These are phyloP conservation scores for Hybognathus amarus DNA, from an alignment of 2,797 vertebrate species.

Conservation along the genomic window DNA sequence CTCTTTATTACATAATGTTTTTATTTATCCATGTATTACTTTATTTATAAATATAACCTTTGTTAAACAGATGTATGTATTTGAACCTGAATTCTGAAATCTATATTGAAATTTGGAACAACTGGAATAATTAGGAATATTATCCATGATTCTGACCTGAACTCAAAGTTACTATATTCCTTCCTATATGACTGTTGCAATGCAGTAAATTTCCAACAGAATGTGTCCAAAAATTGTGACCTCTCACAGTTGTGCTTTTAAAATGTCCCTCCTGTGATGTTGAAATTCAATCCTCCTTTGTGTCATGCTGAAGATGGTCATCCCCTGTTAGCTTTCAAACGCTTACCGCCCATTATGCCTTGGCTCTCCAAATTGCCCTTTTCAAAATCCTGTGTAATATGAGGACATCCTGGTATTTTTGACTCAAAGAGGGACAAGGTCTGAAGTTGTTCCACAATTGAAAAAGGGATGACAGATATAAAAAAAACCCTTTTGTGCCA, in stretches of 20 bases:
- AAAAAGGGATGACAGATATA: conserved; percentile 66
- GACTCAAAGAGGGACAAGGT: conserved; percentile 64
- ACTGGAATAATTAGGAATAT: neutral
- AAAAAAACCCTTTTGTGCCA: conserved; percentile 60
- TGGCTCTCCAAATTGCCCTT: conserved; percentile 65
- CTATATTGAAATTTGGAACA: neutral
- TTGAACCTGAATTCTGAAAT: too few relatives aligned
- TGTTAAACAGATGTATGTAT: neutral
- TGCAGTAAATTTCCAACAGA: neutral
- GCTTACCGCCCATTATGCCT: conserved; percentile 64
- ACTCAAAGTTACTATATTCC: neutral
- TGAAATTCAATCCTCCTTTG: conserved; percentile 39
- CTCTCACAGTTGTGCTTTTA: neutral
- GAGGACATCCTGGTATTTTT: conserved; percentile 63
- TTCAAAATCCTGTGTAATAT: conserved; percentile 69
- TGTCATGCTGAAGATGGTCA: conserved; percentile 24
- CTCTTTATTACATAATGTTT: conserved; percentile 15
- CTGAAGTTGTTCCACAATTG: conserved; percentile 52
- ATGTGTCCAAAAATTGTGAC: conserved; percentile 9
- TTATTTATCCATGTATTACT: neutral
- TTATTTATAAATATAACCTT: neutral
- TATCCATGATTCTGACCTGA: neutral
- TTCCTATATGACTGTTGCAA: neutral
- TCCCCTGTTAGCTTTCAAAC: conserved; percentile 41
- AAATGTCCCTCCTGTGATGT: conserved; percentile 30